phyloP scores from a whole-genome alignment of 1,140 invertebrate genomes.

The Drosophila athabasca region DNA sequence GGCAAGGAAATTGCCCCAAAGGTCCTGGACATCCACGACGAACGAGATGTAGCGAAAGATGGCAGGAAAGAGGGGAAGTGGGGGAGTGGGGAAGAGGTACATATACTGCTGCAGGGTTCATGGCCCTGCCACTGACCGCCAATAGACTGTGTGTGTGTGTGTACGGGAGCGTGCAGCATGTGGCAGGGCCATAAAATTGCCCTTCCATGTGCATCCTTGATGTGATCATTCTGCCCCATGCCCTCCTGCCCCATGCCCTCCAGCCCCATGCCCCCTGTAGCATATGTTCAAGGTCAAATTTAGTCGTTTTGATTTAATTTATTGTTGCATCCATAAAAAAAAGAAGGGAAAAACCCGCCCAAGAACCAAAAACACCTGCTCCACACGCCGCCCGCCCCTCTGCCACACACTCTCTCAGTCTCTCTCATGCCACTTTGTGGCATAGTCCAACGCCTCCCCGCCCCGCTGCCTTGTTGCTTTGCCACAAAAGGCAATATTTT shows the following conservation, averaged over 20 bases:
- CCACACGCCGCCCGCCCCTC: not conserved
- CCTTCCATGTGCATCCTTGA: slow-evolving; percentile 54
- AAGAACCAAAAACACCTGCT: not conserved
- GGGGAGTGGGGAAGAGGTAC: too few relatives aligned
- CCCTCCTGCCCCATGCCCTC: too few relatives aligned
- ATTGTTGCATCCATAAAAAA: slow-evolving; percentile 70
- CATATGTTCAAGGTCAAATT: slow-evolving; percentile 70
- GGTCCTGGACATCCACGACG: slow-evolving; percentile 47
- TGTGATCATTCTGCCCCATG: slow-evolving; percentile 14
- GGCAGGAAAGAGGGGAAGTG: not conserved
- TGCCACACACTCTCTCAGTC: not conserved
- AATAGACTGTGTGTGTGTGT: slow-evolving; percentile 32
- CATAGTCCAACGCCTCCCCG: not conserved
- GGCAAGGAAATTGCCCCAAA: slow-evolving; percentile 45
- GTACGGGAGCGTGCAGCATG: too few relatives aligned
- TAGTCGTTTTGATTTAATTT: slow-evolving; percentile 80
- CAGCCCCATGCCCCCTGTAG: slow-evolving; percentile 2
- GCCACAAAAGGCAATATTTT: slow-evolving; percentile 76
- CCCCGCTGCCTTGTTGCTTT: slow-evolving; percentile 21
- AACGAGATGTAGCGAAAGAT: slow-evolving; percentile 2
- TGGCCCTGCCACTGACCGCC: slow-evolving; percentile 62
- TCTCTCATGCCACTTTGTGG: slow-evolving; percentile 5
- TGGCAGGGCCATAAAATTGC: slow-evolving; percentile 21
- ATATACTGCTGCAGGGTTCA: slow-evolving; percentile 53
- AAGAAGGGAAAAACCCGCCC: not conserved